Evolutionary conservation across 2,113 vertebrate species (phyloP).

Genomic region (Odontophorus gujanensis): DNA sequence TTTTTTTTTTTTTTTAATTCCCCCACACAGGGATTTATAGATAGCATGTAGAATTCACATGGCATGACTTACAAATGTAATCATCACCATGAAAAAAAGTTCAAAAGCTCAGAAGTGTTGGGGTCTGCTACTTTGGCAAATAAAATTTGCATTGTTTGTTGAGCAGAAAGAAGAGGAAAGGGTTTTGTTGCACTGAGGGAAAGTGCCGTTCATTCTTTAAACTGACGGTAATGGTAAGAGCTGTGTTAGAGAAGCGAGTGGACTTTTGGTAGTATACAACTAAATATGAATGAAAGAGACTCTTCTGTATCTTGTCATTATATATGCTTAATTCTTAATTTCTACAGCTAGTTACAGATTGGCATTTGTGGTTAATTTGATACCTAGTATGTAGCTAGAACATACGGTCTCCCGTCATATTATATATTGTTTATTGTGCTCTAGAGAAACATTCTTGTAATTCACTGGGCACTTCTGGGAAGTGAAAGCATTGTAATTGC

Average conservation of each 20-base stretch:
- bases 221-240: not conserved
- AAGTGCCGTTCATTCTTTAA: not conserved
- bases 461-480: conserved; percentile 64
- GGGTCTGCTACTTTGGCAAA: conserved; percentile 31
- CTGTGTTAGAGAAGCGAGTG: not conserved
- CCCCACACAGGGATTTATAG: not conserved
- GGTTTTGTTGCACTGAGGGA: not conserved
- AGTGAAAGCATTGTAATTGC: conserved; percentile 59
- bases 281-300: not conserved
- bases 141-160: not conserved
- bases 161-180: not conserved
- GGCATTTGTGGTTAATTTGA: conserved; percentile 59
- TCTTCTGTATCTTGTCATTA: not conserved
- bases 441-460: conserved; percentile 69
- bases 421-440: conserved; percentile 67
- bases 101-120: conserved; percentile 29
- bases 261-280: not conserved
- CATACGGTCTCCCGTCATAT: conserved; percentile 58
- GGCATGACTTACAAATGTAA: conserved; percentile 63
- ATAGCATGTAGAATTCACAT: not conserved
- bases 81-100: not conserved
- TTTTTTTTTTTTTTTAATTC: not conserved
- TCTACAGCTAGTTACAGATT: conserved; percentile 15
- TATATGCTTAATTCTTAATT: not conserved
- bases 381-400: conserved; percentile 28